Evolutionary conservation across 1,140 invertebrate genomes (phyloP), one percentile per base, ranked within the genome.

Genomic region (Drosophila virilis): DNA sequence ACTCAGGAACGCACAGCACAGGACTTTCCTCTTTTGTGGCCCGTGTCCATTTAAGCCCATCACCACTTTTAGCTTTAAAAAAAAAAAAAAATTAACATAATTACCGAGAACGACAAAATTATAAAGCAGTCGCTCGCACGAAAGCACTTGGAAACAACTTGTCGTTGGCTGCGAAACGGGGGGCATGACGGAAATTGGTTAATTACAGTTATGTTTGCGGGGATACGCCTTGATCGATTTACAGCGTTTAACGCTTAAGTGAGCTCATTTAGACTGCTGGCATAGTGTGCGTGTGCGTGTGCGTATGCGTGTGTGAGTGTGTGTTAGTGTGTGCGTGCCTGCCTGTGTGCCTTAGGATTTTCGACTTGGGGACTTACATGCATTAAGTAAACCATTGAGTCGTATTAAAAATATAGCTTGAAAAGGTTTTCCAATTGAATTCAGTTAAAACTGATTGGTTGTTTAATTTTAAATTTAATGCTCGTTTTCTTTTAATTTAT

Each of bases 171-270:
- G 8, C 33, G 61, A 17, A 48, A 10, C 10, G 9, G 51, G 60
- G 40, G 58, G 42, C 51, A 74, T 61, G 32, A 32, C 58, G 64
- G 71, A 79, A 86, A 80, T 73, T 79, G 77, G 84, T 86, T 86
- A 86, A 86, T 86, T 86, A 86, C 79, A 80, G 80, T 88, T 79
- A 83, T 78, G 55, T 60, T 61, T 70, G 65, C 50, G 61, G 78
- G 83, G 68, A 69, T 88, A 83, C 84, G 76, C 82, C 81, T 85
- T 85, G 81, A 85, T 86, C 81, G 81, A 85, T 85, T 85, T 86
- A 85, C 70, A 64, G 61, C 69, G 66, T 82, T 86, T 86, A 86
- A 86, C 83, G 84, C 83, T 86, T 55, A 83, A 83, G 46, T 86
- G 77, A 68, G 54, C 69, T 54, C 64, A 74, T 79, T 74, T 73